Base-by-base conservation (phyloP, 2,113 vertebrate species). In the Cyrtonyx montezumae region DNA sequence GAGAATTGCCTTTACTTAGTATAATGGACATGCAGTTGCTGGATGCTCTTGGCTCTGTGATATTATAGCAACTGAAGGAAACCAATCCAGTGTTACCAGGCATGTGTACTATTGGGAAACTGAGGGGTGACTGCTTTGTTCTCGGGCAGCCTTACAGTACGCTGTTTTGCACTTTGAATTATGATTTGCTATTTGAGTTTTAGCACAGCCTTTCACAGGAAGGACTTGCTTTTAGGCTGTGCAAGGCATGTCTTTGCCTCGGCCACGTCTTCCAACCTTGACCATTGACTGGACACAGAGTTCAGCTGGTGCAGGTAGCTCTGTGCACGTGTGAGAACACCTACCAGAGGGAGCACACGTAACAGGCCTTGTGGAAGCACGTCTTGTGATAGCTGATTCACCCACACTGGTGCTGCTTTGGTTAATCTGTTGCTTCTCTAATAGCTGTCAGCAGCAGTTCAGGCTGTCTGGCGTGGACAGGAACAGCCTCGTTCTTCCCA, bases 361-460 rank as follows among this genome's bases (percentile, higher is more conserved):
- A 79, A 67, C 36, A 28, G 79, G 66, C 77, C 88, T 36, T 17
- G 4, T 79, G 79, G 93, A 77, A 81, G 48, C 42, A 19, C 76
- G 85, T 90, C 59, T 87, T 78, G 90, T 91, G 80, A 78, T 25
- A 37, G 74, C n/a, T 26, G 83, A 40, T 68, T 88, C 70, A 89
- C 68, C 71, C 37, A 25, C n/a, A 42, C 69, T 62, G 59, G 1
- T 63, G 85, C 75, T 86, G 87, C 59, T 82, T 88, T 1, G 37
- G 75, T 48, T 87, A 40, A 92, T 76, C 42, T 75, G 46, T 75
- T 9, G 4, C 49, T 95, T 76, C 56, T 77, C 76, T 86, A 15
- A 88, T 81, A 84, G 84, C 75, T 71, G 88, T 81, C 80, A 86
- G 56, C 80, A 74, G 80, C 74, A 70, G 46, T 77, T 92, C 1